Conservation (phyloP, 2,888 invertebrate species). For the Eilema griseolum region DNA sequence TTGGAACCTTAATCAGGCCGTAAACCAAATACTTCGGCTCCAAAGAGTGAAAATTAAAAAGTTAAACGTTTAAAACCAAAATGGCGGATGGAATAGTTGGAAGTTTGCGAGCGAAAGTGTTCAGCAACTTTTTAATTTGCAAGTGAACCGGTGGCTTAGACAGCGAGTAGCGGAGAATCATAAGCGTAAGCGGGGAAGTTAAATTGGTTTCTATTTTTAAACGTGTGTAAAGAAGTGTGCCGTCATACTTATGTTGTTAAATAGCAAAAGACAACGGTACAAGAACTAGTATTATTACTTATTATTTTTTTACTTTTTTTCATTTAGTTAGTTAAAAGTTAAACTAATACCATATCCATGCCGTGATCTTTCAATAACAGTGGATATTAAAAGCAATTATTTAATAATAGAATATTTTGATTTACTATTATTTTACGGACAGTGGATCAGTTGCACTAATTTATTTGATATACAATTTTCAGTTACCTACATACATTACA, state of each 20-base stretch:
- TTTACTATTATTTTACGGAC: no score
- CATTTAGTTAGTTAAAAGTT: no score
- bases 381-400: no score
- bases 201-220: neutral
- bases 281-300: no score
- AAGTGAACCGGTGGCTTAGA: slow-evolving; percentile 53
- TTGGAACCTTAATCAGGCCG: slow-evolving; percentile 19
- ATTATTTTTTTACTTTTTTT: no score
- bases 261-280: no score
- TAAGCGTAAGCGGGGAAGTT: neutral
- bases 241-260: neutral
- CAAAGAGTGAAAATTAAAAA: slow-evolving; percentile 69
- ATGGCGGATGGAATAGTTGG: slow-evolving; percentile 78
- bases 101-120: slow-evolving; percentile 78
- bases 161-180: slow-evolving; percentile 50
- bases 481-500: no score
- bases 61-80: slow-evolving; percentile 76
- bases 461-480: no score
- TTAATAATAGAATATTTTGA: no score
- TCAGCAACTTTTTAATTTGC: slow-evolving; percentile 80
- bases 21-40: slow-evolving; percentile 43
- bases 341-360: no score
- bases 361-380: no score
- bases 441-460: no score
- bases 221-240: neutral